These are phyloP conservation scores for Iselma pallidipennis DNA, from an alignment of 2,888 invertebrate genomes.

Conservation along the genomic window DNA sequence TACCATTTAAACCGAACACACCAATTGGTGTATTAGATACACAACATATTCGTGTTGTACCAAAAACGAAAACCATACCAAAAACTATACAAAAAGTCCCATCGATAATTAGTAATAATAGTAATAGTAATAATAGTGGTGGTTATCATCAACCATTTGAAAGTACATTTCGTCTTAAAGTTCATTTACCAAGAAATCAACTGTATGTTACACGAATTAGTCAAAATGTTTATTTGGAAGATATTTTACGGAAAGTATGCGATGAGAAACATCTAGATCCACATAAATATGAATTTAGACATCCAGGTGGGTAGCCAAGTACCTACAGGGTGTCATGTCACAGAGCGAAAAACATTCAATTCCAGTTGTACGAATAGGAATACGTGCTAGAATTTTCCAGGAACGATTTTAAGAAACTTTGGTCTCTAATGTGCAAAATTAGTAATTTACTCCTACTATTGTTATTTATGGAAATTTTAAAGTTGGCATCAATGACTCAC, in stretches of 20 bases:
- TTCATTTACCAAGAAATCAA: slow-evolving; percentile 79
- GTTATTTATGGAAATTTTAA: no score
- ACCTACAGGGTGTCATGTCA: no score
- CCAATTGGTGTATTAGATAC: slow-evolving; percentile 67
- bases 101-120: slow-evolving; percentile 14
- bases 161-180: slow-evolving; percentile 63
- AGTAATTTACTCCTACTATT: no score
- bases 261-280: slow-evolving; percentile 76
- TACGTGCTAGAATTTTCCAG: no score
- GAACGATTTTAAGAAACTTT: no score
- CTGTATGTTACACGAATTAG: slow-evolving; percentile 76
- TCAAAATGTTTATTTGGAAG: slow-evolving; percentile 68
- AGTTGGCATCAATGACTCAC: no score
- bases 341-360: no score
- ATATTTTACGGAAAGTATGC: slow-evolving; percentile 73
- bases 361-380: no score
- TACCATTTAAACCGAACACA: slow-evolving; percentile 75
- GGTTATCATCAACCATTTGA: slow-evolving; percentile 63
- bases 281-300: slow-evolving; percentile 74
- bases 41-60: slow-evolving; percentile 53
- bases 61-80: slow-evolving; percentile 43
- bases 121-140: slow-evolving; percentile 11
- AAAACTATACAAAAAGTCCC: slow-evolving; percentile 32
- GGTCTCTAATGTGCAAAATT: no score
- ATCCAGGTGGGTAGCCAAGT: slow-evolving; percentile 67